Conservation (phyloP, 2,888 invertebrate genomes). For the Tetropium fuscum region DNA sequence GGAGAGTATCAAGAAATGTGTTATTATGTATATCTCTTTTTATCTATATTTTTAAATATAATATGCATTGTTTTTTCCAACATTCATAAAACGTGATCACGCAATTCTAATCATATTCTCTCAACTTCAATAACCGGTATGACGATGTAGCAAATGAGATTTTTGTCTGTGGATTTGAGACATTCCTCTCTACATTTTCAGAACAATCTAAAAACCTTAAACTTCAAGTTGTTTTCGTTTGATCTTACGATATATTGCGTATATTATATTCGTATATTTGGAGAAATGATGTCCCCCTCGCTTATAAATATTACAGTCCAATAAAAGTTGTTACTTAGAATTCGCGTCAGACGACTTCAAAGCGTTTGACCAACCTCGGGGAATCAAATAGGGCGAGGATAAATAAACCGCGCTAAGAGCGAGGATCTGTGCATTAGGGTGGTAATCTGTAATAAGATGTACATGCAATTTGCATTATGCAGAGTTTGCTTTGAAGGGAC, state of each 20-base stretch:
- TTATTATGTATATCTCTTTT: too few relatives aligned
- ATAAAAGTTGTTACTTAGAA: conserved; percentile 66
- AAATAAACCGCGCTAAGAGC: conserved; percentile 49
- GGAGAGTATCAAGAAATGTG: too few relatives aligned
- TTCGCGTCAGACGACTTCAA: conserved; percentile 64
- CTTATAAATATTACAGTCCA: conserved; percentile 65
- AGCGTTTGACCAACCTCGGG: conserved; percentile 48
- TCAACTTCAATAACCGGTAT: too few relatives aligned
- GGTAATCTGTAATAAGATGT: conserved; percentile 37
- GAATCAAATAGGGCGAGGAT: conserved; percentile 55
- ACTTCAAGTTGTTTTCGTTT: too few relatives aligned
- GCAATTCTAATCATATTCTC: too few relatives aligned
- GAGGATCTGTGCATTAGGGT: conserved; percentile 37
- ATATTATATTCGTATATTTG: conserved; percentile 10
- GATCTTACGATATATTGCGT: conserved; percentile 7
- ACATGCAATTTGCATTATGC: conserved; percentile 13
- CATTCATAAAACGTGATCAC: too few relatives aligned
- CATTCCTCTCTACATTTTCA: too few relatives aligned
- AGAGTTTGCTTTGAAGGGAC: neutral
- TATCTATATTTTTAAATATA: too few relatives aligned
- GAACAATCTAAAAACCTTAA: too few relatives aligned
- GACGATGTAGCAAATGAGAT: too few relatives aligned
- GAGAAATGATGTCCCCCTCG: neutral
- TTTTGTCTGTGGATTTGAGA: too few relatives aligned
- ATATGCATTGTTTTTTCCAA: too few relatives aligned